Evolutionary conservation across 1,140 invertebrate genomes (phyloP), one percentile per base, ranked within the genome.

Genomic region (Atopsyche davidsoni): DNA sequence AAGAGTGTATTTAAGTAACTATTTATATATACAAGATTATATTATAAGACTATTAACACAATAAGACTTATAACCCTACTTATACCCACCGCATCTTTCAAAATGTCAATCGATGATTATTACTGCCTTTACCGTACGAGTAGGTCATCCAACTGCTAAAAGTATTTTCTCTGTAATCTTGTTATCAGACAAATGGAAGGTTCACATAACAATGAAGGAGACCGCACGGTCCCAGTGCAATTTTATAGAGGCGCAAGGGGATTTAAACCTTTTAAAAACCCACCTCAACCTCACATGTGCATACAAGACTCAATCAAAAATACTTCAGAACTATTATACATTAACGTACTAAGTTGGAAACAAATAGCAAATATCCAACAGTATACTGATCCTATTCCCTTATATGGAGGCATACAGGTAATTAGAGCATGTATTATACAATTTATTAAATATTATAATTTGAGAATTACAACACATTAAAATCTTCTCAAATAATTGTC

Each of bases 221-320:
- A 52, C n/a, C 34, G 42, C 9, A 25, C 42, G 17, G 35, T 38
- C 2, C 32, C 46, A 4, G 19, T 35, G 19, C 43, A 45, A 14
- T 19, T 19, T 10, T 21, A 36, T 22, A 24, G 50, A n/a, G 43
- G 50, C 1, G 35, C 43, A 7, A 34, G 44, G 1, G 43, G 43
- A 6, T 52, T 46, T 23, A 52, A 52, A 32, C 50, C 38, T 2
- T 83, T 84, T 51, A 82, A 82, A 62, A 83, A 83, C 62, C 82
- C 82, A 46, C 82, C 82, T 4, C 82, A 85, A 50, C 82, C 82
- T 18, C 80, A 84, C 63, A 84, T 85, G 82, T 84, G 82, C 66
- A 83, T 85, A 57, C 77, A 80, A 59, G 81, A 82, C 57, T 78
- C 72, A 46, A 73, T 81, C 55, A 73, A 77, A 59, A 75, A 73